Evolutionary conservation across 2,797 vertebrate genomes (phyloP).

Genomic region (Taenioides sp.): DNA sequence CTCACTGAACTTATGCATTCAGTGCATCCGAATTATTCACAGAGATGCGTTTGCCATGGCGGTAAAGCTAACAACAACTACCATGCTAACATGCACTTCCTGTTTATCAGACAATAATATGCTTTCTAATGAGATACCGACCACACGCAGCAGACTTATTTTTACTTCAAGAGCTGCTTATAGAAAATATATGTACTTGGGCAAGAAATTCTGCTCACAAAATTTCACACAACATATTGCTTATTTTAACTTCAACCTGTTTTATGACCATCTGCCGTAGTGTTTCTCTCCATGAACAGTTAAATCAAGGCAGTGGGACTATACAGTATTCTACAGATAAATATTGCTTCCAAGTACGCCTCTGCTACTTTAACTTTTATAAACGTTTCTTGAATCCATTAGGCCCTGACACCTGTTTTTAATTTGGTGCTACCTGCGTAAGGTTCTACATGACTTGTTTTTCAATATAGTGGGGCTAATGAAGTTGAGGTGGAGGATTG

Average conservation of each 20-base stretch:
- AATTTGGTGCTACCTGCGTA: constrained; percentile 22
- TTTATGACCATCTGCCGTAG: background rate
- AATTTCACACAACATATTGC: too few relatives aligned
- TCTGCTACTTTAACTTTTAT: constrained; percentile 12
- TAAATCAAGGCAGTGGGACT: background rate
- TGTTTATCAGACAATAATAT: too few relatives aligned
- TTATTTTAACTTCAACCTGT: background rate
- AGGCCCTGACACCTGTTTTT: constrained; percentile 6
- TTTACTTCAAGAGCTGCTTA: too few relatives aligned
- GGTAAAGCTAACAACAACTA: too few relatives aligned
- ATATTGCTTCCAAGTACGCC: background rate
- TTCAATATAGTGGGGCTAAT: constrained; percentile 32
- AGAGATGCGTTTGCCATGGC: too few relatives aligned
- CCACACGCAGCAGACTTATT: too few relatives aligned
- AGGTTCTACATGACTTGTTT: constrained; percentile 28
- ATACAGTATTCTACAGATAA: background rate
- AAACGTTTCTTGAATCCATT: constrained; percentile 9
- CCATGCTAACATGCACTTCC: too few relatives aligned
- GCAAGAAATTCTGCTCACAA: too few relatives aligned
- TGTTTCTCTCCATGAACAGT: background rate
- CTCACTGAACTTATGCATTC: too few relatives aligned
- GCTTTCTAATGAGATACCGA: too few relatives aligned
- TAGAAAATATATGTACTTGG: too few relatives aligned
- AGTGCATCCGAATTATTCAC: too few relatives aligned
- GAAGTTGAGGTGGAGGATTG: constrained; percentile 22